Evolutionary conservation across 2,888 invertebrate species (phyloP).

Genomic region (Ditula angustiorana): DNA sequence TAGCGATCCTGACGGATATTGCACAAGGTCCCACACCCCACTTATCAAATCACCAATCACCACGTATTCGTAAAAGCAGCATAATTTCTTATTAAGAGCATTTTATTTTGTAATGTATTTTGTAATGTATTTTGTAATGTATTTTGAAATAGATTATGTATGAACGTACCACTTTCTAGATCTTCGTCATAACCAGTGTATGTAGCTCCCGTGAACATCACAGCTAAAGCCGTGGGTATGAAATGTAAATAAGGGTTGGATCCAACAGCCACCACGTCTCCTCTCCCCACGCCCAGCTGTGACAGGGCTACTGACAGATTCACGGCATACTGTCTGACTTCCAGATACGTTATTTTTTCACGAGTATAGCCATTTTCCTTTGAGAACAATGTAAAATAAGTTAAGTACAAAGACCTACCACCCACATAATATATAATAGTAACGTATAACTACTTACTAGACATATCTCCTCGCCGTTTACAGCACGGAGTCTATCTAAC

Average conservation of each 20-base stretch:
- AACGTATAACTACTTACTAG: background rate
- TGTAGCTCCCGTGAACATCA: conserved; percentile 1
- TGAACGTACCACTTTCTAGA: background rate
- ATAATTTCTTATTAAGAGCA: too few species aligned
- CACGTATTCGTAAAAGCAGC: too few species aligned
- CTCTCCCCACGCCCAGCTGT: conserved; percentile 2
- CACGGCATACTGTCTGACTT: conserved; percentile 8
- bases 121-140: too few species aligned
- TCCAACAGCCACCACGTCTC: conserved; percentile 11
- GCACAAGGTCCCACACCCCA: too few species aligned
- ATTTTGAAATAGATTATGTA: too few species aligned
- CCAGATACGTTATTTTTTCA: background rate
- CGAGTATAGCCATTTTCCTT: background rate
- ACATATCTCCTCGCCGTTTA: background rate
- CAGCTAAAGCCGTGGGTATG: conserved; percentile 6
- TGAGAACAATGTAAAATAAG: too few species aligned
- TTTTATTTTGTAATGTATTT: too few species aligned
- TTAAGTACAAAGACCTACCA: too few species aligned
- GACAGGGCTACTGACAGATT: conserved; percentile 2
- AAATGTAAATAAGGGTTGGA: conserved; percentile 2
- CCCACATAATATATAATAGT: too few species aligned
- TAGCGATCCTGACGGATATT: too few species aligned
- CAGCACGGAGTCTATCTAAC: background rate
- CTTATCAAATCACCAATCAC: too few species aligned
- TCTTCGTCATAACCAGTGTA: background rate